These are phyloP conservation scores for Conus betulinus DNA, from an alignment of 1,140 invertebrate genomes.

Conservation along the genomic window DNA sequence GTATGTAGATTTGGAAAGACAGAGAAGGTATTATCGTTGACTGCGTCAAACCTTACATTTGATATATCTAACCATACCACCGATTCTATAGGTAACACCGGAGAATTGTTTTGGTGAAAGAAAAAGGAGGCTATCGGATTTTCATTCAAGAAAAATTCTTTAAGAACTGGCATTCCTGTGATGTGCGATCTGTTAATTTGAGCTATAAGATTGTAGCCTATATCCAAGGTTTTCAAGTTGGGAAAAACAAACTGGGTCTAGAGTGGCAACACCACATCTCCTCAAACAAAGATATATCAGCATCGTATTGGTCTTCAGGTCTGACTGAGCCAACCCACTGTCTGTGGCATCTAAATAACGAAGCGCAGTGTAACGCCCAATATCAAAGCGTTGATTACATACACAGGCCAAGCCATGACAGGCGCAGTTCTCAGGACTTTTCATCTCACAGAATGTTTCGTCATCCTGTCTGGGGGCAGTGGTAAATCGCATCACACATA, in stretches of 20 bases:
- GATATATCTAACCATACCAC: background rate
- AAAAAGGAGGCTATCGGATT: background rate
- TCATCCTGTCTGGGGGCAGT: background rate
- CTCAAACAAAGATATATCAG: too few species aligned
- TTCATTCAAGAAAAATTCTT: background rate
- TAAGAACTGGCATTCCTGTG: background rate
- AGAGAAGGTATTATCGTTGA: background rate
- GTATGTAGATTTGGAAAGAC: background rate
- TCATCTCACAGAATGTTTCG: background rate
- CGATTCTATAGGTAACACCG: background rate
- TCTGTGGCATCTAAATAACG: background rate
- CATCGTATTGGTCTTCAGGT: too few species aligned
- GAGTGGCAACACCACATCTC: too few species aligned
- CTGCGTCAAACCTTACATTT: background rate
- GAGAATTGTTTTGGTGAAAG: background rate
- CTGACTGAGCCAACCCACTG: background rate
- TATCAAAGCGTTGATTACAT: background rate
- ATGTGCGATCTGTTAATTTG: background rate
- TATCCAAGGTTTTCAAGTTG: conserved; percentile 4
- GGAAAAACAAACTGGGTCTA: background rate
- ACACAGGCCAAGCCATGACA: background rate
- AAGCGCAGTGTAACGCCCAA: background rate
- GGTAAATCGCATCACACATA: background rate
- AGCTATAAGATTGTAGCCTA: background rate
- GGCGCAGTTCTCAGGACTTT: background rate